Conservation (phyloP, 2,797 vertebrate species). For the Otolemur crassicaudatus region DNA sequence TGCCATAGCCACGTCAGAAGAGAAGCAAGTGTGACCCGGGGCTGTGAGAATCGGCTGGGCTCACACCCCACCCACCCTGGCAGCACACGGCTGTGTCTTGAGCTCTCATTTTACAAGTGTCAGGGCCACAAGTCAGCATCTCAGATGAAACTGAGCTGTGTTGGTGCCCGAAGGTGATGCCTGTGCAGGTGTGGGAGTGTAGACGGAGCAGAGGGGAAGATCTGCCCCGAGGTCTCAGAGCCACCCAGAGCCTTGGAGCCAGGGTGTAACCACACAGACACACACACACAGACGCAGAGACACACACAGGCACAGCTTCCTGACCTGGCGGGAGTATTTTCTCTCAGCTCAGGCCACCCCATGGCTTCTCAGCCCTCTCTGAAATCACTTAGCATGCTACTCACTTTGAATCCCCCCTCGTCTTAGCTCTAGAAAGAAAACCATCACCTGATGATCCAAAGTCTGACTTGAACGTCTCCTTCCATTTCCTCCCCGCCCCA, state of each 20-base stretch:
- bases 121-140: accelerated
- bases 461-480: neutral
- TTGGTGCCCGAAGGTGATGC: neutral
- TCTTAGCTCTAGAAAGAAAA: neutral
- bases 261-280: no score
- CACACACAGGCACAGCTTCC: no score
- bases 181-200: neutral
- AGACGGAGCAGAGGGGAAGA: neutral
- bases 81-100: accelerated
- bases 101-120: neutral
- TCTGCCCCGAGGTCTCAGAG: neutral
- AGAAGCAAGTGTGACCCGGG: accelerated
- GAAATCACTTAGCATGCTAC: no score
- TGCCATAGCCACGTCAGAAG: no score
- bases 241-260: no score
- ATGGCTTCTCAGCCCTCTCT: neutral
- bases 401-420: neutral
- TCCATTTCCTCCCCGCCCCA: no score
- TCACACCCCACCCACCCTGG: accelerated
- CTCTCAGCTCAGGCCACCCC: neutral
- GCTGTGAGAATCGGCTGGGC: accelerated
- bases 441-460: neutral
- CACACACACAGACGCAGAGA: no score
- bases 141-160: neutral
- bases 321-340: neutral